These are phyloP conservation scores for Aphidoletes aphidimyza DNA, from an alignment of 2,888 invertebrate genomes.

Conservation along the genomic window DNA sequence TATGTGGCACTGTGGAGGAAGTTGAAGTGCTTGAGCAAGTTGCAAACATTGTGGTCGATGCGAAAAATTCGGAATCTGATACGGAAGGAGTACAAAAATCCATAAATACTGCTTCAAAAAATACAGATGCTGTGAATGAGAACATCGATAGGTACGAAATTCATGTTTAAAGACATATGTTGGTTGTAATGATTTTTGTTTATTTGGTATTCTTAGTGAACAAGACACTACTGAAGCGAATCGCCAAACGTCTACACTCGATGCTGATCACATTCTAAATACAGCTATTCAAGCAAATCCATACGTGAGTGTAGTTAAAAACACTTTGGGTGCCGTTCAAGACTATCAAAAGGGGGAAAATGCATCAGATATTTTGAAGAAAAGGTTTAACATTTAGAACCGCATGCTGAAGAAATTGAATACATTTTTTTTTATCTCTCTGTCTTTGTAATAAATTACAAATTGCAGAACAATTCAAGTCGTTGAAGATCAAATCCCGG, in stretches of 20 bases:
- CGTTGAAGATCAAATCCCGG: not conserved
- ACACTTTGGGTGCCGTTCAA: not conserved
- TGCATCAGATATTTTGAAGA: not conserved
- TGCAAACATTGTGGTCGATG: not conserved
- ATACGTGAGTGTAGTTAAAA: not conserved
- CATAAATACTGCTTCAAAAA: too few species aligned
- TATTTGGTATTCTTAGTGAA: too few species aligned
- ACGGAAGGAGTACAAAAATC: too few species aligned
- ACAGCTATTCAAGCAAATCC: not conserved
- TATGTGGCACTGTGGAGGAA: not conserved
- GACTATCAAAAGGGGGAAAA: not conserved
- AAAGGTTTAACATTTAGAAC: not conserved
- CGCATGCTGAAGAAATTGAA: not conserved
- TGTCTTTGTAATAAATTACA: too few species aligned
- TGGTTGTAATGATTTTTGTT: too few species aligned
- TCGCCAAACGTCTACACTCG: too few species aligned
- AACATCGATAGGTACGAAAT: too few species aligned
- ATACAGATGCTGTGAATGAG: too few species aligned
- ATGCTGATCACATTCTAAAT: not conserved
- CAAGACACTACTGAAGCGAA: too few species aligned
- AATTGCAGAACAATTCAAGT: not conserved
- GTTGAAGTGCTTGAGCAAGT: not conserved
- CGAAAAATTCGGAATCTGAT: too few species aligned
- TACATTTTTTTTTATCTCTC: not conserved
- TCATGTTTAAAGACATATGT: too few species aligned